These are phyloP conservation scores for Blennius ocellaris DNA, from an alignment of 2,113 vertebrate genomes.

Conservation along the genomic window DNA sequence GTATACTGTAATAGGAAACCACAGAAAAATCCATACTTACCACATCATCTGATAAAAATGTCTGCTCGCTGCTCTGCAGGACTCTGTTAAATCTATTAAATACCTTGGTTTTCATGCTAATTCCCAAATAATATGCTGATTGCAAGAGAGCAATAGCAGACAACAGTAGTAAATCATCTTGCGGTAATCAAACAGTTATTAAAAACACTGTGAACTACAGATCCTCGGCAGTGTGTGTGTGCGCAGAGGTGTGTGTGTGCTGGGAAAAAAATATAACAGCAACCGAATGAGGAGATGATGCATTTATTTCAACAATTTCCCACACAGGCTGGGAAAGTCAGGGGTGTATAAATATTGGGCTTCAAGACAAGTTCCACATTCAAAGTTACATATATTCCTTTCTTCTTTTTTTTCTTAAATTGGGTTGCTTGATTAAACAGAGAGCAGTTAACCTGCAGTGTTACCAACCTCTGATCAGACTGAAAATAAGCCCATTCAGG, in stretches of 20 bases:
- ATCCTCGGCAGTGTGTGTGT: conserved; percentile 30
- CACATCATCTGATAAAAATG: conserved; percentile 76
- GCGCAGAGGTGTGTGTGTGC: no score
- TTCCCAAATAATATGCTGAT: conserved; percentile 60
- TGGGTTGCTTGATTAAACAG: neutral
- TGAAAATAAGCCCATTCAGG: neutral
- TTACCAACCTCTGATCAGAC: neutral
- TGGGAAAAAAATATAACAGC: conserved; percentile 24
- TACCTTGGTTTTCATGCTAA: conserved; percentile 54
- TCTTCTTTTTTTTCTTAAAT: no score
- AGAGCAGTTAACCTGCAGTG: neutral
- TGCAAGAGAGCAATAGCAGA: conserved; percentile 41
- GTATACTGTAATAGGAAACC: conserved; percentile 73
- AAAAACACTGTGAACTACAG: conserved; percentile 35
- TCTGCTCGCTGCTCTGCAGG: conserved; percentile 61
- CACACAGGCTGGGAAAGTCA: conserved; percentile 30
- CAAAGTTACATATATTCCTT: conserved; percentile 1
- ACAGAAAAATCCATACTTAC: conserved; percentile 75
- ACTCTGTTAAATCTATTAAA: conserved; percentile 72
- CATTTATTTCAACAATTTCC: conserved; percentile 35
- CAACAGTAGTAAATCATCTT: conserved; percentile 51
- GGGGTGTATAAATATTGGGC: conserved; percentile 2
- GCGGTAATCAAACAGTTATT: conserved; percentile 60
- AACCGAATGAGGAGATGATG: conserved; percentile 7
- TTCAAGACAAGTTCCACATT: conserved; percentile 11